These are phyloP conservation scores for Polymixis flavicincta DNA, from an alignment of 2,888 invertebrate species.

Conservation along the genomic window DNA sequence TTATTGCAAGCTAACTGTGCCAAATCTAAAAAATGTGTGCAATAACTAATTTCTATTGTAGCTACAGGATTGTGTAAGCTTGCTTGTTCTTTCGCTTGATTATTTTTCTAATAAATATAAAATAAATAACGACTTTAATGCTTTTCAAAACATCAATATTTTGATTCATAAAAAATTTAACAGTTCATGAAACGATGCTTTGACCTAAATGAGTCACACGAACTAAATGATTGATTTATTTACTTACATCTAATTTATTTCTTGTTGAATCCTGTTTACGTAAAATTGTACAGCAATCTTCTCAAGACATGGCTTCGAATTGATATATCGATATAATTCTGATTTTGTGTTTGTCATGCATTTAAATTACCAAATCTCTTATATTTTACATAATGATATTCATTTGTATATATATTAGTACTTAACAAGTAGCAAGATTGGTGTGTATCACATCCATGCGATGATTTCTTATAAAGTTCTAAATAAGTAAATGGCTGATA, in stretches of 20 bases:
- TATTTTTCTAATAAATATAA: conserved; percentile 1
- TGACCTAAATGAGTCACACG: conserved; percentile 33
- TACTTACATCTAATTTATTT: conserved; percentile 16
- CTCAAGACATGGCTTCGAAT: neutral
- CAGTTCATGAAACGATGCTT: conserved; percentile 38
- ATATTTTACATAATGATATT: too few species aligned
- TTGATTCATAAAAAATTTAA: conserved; percentile 26
- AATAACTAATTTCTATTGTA: neutral
- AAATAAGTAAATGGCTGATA: neutral
- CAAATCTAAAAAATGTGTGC: neutral
- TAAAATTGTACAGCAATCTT: neutral
- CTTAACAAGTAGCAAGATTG: neutral
- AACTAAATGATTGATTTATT: conserved; percentile 25
- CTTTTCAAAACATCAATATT: conserved; percentile 38
- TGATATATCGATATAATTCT: neutral
- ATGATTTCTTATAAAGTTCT: neutral
- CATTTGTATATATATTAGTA: too few species aligned
- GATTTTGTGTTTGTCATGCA: conserved; percentile 2
- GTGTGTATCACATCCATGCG: neutral
- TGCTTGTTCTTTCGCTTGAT: neutral
- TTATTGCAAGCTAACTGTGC: neutral
- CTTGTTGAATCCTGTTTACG: conserved; percentile 34
- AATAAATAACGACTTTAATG: conserved; percentile 12
- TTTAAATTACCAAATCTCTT: neutral
- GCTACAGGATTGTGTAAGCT: neutral